Base-by-base conservation (phyloP, 30 jellyfish, hydroid and myxozoan genomes). In the Sanderia malayensis region DNA sequence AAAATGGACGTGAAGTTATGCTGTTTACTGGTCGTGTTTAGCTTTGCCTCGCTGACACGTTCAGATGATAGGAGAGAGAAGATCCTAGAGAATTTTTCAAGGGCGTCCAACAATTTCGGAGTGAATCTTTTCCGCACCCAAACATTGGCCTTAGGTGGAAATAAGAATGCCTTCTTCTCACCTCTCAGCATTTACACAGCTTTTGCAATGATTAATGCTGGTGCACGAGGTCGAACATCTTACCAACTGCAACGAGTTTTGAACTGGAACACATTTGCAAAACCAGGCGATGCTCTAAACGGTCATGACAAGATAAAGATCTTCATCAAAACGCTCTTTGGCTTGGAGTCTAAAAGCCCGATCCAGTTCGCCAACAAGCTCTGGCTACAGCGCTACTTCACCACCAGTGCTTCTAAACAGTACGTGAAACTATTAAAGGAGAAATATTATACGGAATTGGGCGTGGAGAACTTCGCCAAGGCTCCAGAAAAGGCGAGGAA, bases 151-250 rank as follows among this genome's bases (percentile, higher is more conserved):
- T 77, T 81, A 44, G 89, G 65, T 27, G 90, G 71, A 15, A 53
- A 67, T 13, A 79, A n/a, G 44, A 79, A 79, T 32, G 32, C 63
- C 7, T 79, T 79, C 67, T 49, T 66, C 65, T 79, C 90, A 2
- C 83, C 83, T 0, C 82, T 79, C 46, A 79, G 90, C 57, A 79
- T 79, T 29, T 79, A 57, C 31, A 59, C 82, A 30, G 90, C 90
- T 67, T 60, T 79, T 21, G 90, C 90, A 10, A 79, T 79, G 90
- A 61, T 79, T 3, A 79, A 67, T 21, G 82, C 58, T 6, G 90
- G 83, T 15, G 75, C 83, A 33, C 28, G 77, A 67, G 90, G 90
- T 1, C 76, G 67, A 17, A 79, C 90, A 13, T 71, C 76, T 37
- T 66, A 46, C 70, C 77, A 79, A 44, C 74, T 79, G 24, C 76